Base-by-base conservation (phyloP, 2,888 invertebrate genomes). In the Pristionchus arcanus region DNA sequence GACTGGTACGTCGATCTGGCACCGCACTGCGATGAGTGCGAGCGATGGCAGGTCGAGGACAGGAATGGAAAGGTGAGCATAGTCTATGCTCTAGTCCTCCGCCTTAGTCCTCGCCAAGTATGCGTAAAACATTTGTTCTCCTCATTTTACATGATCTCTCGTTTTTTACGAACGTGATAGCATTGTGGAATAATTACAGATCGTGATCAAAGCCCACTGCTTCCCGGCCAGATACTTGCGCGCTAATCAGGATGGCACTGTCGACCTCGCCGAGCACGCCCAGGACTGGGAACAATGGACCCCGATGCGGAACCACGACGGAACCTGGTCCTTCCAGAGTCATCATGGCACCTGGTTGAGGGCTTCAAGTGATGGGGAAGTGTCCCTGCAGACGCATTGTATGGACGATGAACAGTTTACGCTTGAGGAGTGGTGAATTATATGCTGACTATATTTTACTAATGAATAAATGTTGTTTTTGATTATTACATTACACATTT, bases 271-370 rank as follows among this genome's bases (percentile, higher is more conserved):
- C 0, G 74, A 74, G 4, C 34, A 37, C 2, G 31, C 37, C 1
- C 37, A 74, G 21, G 74, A 37, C 16, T 74, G 37, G 34, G 74
- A 74, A 37, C 3, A 4, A 21, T 74, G 74, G 74, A 74, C 74
- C 0, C 74, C 74, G 37, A 37, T 74, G 19, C 13, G 13, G 37
- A 74, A 74, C 37, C 15, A 21, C 37, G n/a, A 74, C 37, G 74
- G 74, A 4, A 19, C 37, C 31, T 74, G 34, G 74, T 37, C 37
- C 34, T 74, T 74, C 74, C 37, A 21, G 11, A 74, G 37, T 37
- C 74, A 74, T 74, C 74, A 74, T 37, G 74, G 74, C 3, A 74
- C 74, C 21, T 74, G 74, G 74, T 31, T 74, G 74, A 74, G 74
- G 15, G 37, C 74, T 19, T 2, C 21, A 0, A 1, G 37, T 4